phyloP scores from a whole-genome alignment of 2,113 vertebrate species.

The Crypturellus undulatus region DNA sequence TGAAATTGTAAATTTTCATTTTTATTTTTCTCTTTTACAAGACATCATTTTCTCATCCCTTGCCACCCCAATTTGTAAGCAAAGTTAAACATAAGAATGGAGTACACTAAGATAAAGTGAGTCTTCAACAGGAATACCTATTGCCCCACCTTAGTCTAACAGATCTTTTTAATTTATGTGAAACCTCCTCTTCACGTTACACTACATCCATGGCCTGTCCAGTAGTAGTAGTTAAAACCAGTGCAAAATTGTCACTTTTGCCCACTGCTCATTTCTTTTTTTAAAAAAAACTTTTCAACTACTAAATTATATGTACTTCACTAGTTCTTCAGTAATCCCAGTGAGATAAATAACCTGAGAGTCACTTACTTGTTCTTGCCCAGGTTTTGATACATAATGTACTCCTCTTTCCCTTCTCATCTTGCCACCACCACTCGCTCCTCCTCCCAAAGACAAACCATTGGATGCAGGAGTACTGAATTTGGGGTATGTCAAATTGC shows the following conservation, averaged over 20 bases:
- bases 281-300: no score
- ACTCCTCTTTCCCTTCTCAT: conserved; percentile 88
- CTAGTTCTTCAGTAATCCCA: not conserved
- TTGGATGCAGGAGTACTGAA: conserved; percentile 85
- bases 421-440: conserved; percentile 84
- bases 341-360: not conserved
- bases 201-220: not conserved
- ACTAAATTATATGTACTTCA: not conserved
- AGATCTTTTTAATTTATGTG: not conserved
- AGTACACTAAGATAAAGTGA: not conserved
- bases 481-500: conserved; percentile 79
- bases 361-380: conserved; percentile 80
- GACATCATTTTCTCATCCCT: not conserved
- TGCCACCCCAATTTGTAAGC: not conserved
- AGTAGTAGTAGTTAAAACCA: not conserved
- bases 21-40: not conserved
- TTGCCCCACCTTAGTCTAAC: not conserved
- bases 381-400: conserved; percentile 79
- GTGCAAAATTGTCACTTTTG: not conserved
- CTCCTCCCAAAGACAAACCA: conserved; percentile 79
- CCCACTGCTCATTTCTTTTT: no score
- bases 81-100: not conserved
- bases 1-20: conserved; percentile 27
- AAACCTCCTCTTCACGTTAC: not conserved
- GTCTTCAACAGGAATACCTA: not conserved